These are phyloP conservation scores for Marasmarcha lunaedactyla DNA, from an alignment of 2,888 invertebrate species.

Conservation along the genomic window DNA sequence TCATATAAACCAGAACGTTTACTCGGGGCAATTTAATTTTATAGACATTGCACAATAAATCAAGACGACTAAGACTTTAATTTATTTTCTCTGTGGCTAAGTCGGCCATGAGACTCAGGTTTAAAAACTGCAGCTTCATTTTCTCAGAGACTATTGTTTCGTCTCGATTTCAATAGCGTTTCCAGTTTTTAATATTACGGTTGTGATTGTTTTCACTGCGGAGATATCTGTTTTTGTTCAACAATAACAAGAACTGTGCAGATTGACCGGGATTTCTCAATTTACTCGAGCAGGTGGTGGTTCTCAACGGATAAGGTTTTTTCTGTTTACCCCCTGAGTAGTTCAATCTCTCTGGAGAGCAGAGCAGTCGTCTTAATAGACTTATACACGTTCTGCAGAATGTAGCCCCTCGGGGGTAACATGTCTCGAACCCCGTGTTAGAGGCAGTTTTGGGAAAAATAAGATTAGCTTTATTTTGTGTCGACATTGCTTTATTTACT, in stretches of 20 bases:
- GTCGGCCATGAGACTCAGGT: slow-evolving; percentile 20
- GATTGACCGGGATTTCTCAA: slow-evolving; percentile 35
- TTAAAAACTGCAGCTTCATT: slow-evolving; percentile 39
- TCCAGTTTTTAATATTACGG: slow-evolving; percentile 27
- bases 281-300: slow-evolving; percentile 44
- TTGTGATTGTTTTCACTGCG: slow-evolving; percentile 27
- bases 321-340: slow-evolving; percentile 39
- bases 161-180: slow-evolving; percentile 25
- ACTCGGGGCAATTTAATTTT: slow-evolving; percentile 51
- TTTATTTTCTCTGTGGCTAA: slow-evolving; percentile 32
- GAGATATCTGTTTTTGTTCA: slow-evolving; percentile 24
- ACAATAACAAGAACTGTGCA: slow-evolving; percentile 18
- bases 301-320: slow-evolving; percentile 55
- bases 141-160: slow-evolving; percentile 31
- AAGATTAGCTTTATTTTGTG: slow-evolving; percentile 49
- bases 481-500: slow-evolving; percentile 25
- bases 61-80: slow-evolving; percentile 34
- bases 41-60: slow-evolving; percentile 49
- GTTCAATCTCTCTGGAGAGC: slow-evolving; percentile 32
- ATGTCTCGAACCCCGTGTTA: slow-evolving; percentile 36
- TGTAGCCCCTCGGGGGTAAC: slow-evolving; percentile 44
- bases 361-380: slow-evolving; percentile 61
- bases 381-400: slow-evolving; percentile 52
- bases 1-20: slow-evolving; percentile 49
- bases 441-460: slow-evolving; percentile 30